A percentile compares a stretch with the other conserved stretches of the same genome.
Conservation (phyloP, 2,888 invertebrate genomes). For the Drosophila helvetica region DNA sequence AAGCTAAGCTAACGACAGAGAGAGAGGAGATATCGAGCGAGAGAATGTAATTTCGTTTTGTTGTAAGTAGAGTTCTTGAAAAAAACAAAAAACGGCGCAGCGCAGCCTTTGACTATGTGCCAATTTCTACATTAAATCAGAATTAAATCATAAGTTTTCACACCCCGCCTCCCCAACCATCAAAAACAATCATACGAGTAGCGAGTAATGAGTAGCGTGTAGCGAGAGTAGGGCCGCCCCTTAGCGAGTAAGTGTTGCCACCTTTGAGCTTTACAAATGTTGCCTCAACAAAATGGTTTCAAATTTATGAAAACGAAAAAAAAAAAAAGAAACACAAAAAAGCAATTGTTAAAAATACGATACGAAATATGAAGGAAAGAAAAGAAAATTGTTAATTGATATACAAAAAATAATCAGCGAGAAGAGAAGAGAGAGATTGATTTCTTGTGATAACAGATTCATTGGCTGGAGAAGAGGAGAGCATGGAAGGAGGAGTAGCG, state of each 20-base stretch:
- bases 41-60: constrained; percentile 25
- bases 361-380: constrained; percentile 21
- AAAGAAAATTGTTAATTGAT: constrained; percentile 67
- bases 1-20: constrained; percentile 35
- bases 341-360: constrained; percentile 63
- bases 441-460: constrained; percentile 68
- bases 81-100: constrained; percentile 53
- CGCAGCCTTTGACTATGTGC: constrained; percentile 77
- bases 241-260: constrained; percentile 72
- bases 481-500: neutral
- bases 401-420: constrained; percentile 34
- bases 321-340: constrained; percentile 49
- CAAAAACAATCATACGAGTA: constrained; percentile 29
- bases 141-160: constrained; percentile 38
- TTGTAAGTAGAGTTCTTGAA: constrained; percentile 69
- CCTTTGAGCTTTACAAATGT: constrained; percentile 81
- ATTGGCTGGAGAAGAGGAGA: constrained; percentile 11
- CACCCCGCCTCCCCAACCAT: constrained; percentile 7
- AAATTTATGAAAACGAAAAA: constrained; percentile 49
- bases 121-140: constrained; percentile 67
- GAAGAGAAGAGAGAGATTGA: constrained; percentile 52
- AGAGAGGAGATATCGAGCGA: neutral
- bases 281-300: constrained; percentile 80
- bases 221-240: neutral
- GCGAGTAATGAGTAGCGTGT: constrained; percentile 22